Conservation (phyloP, 2,113 vertebrate genomes). For the Bombycilla garrulus region DNA sequence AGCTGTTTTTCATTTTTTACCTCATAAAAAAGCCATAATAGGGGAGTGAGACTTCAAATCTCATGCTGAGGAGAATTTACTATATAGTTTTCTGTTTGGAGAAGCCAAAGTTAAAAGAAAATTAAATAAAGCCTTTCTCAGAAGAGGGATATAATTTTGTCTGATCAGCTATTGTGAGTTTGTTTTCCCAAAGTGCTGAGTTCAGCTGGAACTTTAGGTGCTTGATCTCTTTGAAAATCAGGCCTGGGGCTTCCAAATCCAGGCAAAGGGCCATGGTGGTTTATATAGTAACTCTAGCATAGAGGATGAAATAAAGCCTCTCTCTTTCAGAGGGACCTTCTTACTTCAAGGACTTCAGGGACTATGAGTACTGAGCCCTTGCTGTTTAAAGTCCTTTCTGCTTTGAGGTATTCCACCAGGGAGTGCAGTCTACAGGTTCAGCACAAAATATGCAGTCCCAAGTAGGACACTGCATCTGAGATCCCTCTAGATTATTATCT, state of each 20-base stretch:
- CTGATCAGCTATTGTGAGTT: not conserved
- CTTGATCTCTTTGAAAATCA: not conserved
- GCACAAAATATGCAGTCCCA: not conserved
- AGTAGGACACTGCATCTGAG: not conserved
- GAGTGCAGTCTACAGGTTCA: not conserved
- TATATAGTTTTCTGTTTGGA: not conserved
- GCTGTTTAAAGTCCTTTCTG: not conserved
- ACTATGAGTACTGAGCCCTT: not conserved
- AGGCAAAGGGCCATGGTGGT: not conserved
- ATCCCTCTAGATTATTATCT: not conserved
- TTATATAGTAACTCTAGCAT: not conserved
- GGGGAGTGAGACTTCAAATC: not conserved
- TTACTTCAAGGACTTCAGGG: not conserved
- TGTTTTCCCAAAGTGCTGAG: not conserved
- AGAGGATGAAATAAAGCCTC: not conserved
- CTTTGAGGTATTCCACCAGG: not conserved
- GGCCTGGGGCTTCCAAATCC: not conserved
- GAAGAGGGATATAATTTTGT: not conserved
- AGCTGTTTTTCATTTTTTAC: not conserved
- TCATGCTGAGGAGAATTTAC: not conserved
- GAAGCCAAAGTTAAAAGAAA: not conserved
- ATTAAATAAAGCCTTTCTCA: not conserved
- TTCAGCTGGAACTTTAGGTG: not conserved
- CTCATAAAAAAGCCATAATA: not conserved
- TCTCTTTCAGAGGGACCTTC: not conserved